These are phyloP conservation scores for Epinephelus fuscoguttatus DNA, from an alignment of 2,113 vertebrate genomes.

Conservation along the genomic window DNA sequence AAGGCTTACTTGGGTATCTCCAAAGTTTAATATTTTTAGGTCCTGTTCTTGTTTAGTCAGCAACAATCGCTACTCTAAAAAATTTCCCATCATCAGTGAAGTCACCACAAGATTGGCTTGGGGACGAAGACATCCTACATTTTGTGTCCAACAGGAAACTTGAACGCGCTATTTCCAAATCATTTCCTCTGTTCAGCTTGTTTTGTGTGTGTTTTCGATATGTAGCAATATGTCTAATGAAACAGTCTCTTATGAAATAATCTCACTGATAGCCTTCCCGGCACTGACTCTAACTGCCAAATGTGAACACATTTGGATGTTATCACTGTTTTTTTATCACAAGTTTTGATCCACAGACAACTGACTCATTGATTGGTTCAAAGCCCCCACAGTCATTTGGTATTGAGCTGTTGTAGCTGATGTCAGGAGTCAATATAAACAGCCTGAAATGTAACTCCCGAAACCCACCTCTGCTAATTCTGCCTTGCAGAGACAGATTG, in stretches of 20 bases:
- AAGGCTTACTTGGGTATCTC: not conserved
- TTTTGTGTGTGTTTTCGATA: constrained; percentile 47
- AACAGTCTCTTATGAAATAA: constrained; percentile 71
- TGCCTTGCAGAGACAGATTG: not conserved
- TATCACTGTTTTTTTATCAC: not conserved
- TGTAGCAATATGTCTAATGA: constrained; percentile 69
- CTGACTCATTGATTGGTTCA: constrained; percentile 13
- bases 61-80: constrained; percentile 1
- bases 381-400: constrained; percentile 6
- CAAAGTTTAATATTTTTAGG: not conserved
- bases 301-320: constrained; percentile 17
- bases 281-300: constrained; percentile 55
- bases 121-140: constrained; percentile 4
- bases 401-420: constrained; percentile 21
- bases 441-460: constrained; percentile 27
- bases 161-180: constrained; percentile 63
- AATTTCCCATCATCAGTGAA: constrained; percentile 27
- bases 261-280: constrained; percentile 46
- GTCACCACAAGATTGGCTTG: not conserved
- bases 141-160: constrained; percentile 57
- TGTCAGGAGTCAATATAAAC: constrained; percentile 24
- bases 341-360: not conserved
- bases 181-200: constrained; percentile 61
- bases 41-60: constrained; percentile 22
- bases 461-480: not conserved